Evolutionary conservation across 2,888 invertebrate genomes (phyloP).

Genomic region (Petrolisthes manimaculis): DNA sequence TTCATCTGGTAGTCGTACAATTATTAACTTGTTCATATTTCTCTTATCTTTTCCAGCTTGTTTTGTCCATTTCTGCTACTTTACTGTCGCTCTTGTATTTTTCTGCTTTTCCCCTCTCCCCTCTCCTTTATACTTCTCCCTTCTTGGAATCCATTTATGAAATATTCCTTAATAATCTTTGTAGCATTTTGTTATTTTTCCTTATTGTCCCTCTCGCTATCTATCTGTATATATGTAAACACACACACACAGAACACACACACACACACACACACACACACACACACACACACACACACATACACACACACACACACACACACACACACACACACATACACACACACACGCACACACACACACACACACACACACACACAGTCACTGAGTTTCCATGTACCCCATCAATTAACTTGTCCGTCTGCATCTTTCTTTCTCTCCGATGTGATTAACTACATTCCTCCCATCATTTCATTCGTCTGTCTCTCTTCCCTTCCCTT

Average conservation of each 20-base stretch:
- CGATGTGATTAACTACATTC: neutral
- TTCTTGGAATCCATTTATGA: too few relatives aligned
- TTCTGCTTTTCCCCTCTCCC: too few relatives aligned
- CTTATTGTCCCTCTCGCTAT: neutral
- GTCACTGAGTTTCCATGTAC: neutral
- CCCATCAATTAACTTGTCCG: neutral
- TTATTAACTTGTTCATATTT: too few relatives aligned
- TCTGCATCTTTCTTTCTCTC: neutral
- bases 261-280: constrained; percentile 3
- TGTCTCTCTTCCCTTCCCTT: neutral
- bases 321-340: neutral
- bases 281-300: constrained; percentile 17
- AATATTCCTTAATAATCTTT: too few relatives aligned
- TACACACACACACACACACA: neutral
- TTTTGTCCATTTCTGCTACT: too few relatives aligned
- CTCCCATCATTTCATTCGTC: neutral
- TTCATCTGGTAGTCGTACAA: too few relatives aligned
- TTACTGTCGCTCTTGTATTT: neutral
- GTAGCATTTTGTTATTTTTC: too few relatives aligned
- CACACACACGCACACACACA: too few relatives aligned
- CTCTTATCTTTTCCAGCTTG: too few relatives aligned
- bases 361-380: neutral
- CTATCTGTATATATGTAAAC: constrained; percentile 12
- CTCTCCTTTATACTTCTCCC: neutral
- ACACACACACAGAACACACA: neutral